These are phyloP conservation scores for Agrochola lychnidis DNA, from an alignment of 2,888 invertebrate genomes.

Conservation along the genomic window DNA sequence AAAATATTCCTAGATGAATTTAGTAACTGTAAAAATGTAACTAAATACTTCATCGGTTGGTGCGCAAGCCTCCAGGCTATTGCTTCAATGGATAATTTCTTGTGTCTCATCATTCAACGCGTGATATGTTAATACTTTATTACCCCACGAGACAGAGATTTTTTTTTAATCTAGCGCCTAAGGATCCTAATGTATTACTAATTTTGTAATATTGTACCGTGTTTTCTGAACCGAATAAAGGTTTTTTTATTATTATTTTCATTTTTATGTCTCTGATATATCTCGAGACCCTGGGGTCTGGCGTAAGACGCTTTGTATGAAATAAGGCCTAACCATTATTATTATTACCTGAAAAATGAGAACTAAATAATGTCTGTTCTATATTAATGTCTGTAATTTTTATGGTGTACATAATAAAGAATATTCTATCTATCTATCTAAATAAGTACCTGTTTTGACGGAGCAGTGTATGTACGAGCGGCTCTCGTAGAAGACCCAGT, in stretches of 20 bases:
- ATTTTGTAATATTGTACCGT: background rate
- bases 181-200: background rate
- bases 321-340: background rate
- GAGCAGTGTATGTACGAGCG: slow-evolving; percentile 98
- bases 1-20: background rate
- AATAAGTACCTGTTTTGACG: slow-evolving; percentile 97
- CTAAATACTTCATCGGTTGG: background rate
- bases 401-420: too few species aligned
- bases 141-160: background rate
- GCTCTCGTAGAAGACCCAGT: slow-evolving; percentile 99
- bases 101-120: background rate
- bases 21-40: background rate
- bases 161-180: background rate
- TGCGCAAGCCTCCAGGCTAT: background rate
- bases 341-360: background rate
- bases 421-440: too few species aligned
- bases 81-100: background rate
- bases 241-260: background rate
- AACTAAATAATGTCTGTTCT: too few species aligned
- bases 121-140: background rate
- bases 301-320: background rate
- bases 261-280: background rate
- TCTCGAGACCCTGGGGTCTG: too few species aligned
- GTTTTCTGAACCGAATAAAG: background rate
- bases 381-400: too few species aligned